Percentiles rank a stretch among this genome's conserved stretches.
These are phyloP conservation scores for Raphicerus campestris DNA, from an alignment of 2,113 vertebrate genomes.

Conservation along the genomic window DNA sequence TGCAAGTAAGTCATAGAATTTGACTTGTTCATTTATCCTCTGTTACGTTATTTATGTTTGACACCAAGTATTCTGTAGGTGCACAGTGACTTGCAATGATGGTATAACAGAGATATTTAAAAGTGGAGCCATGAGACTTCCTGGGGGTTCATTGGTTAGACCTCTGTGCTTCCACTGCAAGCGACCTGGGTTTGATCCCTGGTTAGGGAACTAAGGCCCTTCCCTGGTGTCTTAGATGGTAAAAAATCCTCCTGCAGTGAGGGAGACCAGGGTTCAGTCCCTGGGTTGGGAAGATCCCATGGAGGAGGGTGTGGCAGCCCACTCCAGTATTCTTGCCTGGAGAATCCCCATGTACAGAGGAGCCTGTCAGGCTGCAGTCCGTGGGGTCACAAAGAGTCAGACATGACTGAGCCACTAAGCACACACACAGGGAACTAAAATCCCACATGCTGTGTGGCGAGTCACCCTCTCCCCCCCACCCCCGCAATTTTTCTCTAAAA, in stretches of 20 bases:
- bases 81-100: not conserved
- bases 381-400: not conserved
- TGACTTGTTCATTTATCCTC: not conserved
- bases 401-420: not conserved
- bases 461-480: not conserved
- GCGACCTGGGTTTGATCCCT: not conserved
- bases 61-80: not conserved
- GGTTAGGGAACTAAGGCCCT: not conserved
- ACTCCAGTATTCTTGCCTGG: not conserved
- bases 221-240: not conserved
- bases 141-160: not conserved
- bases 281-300: not conserved
- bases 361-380: not conserved
- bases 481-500: not conserved
- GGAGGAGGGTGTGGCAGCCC: not conserved
- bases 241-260: not conserved
- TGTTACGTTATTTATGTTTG: not conserved
- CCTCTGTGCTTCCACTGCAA: not conserved
- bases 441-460: not conserved
- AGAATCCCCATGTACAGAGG: not conserved
- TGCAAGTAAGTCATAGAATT: constrained; percentile 87
- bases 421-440: not conserved
- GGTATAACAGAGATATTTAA: not conserved
- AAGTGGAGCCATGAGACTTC: not conserved
- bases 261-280: not conserved